Percentiles rank a stretch among this genome's conserved stretches.
These are phyloP conservation scores for Pelosia muscerda DNA, from an alignment of 2,888 invertebrate genomes.

Conservation along the genomic window DNA sequence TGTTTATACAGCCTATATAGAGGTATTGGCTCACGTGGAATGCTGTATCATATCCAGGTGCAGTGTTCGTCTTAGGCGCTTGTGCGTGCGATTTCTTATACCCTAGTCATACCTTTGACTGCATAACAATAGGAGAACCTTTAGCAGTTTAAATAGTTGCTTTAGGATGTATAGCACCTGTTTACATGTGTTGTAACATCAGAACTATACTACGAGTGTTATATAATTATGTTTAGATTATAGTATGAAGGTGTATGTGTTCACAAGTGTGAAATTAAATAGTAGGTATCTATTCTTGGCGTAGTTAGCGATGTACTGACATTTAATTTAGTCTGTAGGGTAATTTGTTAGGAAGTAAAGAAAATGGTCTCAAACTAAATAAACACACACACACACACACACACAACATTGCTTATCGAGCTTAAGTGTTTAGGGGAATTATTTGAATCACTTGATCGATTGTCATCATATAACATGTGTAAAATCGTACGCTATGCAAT, in stretches of 20 bases:
- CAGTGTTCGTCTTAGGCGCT: slow-evolving; percentile 4
- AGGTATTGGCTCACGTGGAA: slow-evolving; percentile 14
- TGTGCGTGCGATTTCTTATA: slow-evolving; percentile 16
- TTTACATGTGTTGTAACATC: slow-evolving; percentile 26
- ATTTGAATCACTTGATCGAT: slow-evolving; percentile 33
- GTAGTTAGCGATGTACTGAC: slow-evolving; percentile 40
- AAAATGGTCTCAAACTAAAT: not conserved
- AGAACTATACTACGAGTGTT: slow-evolving; percentile 16
- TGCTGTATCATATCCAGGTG: not conserved
- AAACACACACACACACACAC: not conserved
- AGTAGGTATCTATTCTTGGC: slow-evolving; percentile 44
- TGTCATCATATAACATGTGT: slow-evolving; percentile 9
- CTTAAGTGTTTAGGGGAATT: slow-evolving; percentile 18
- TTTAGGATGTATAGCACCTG: slow-evolving; percentile 33
- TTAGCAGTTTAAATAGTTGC: slow-evolving; percentile 53
- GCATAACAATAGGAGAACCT: slow-evolving; percentile 42
- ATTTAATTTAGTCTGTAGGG: slow-evolving; percentile 30
- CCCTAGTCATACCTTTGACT: slow-evolving; percentile 26
- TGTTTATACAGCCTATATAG: slow-evolving; percentile 6
- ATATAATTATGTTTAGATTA: slow-evolving; percentile 27
- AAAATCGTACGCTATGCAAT: not conserved
- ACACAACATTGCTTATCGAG: slow-evolving; percentile 3
- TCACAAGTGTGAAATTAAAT: slow-evolving; percentile 50
- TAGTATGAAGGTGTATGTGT: slow-evolving; percentile 33
- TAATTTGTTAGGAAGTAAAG: not conserved